Evolutionary conservation across 2,797 vertebrate genomes (phyloP), one percentile per base, ranked within the genome.

Genomic region (Hylomyscus alleni): DNA sequence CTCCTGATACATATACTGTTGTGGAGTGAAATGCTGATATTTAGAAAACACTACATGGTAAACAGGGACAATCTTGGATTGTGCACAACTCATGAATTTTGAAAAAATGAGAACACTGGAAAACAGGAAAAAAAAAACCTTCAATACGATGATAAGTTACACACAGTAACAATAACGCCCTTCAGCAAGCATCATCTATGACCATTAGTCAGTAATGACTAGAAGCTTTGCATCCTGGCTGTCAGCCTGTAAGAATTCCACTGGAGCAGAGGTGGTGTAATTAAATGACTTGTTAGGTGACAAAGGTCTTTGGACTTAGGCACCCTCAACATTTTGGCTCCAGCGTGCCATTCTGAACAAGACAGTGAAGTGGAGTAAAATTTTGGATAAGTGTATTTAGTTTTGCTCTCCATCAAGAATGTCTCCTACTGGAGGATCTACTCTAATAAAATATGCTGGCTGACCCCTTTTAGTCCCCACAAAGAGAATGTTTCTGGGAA

Each of bases 131-230:
- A 58, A 44, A 58, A 14, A 40, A 91, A n/a, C 34, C 29, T 37
- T 75, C 37, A 78, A 62, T 12, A 92, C 89, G 54, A 87, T 80
- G 62, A 90, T 1, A 72, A 73, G 34, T 93, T 34, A 75, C 2
- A 13, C 7, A 78, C 34, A 40, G 52, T 40, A 31, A 89, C 54
- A 92, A 94, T 34, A 94, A 89, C 19, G 0, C 69, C 69, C n/a
- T 1, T 44, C 8, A 69, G 47, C 80, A 93, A 95, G 75, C 81
- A 88, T 37, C 50, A 85, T 58, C 86, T 14, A 40, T 72, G 90
- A 91, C 47, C 81, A 94, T 97, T 95, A 97, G 93, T 97, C 96
- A 97, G 58, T 95, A 92, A 92, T 47, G 73, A 95, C 62, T 44
- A 89, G 78, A 81, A 75, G 93, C 96, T 97, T 95, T 92, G 76